Evolutionary conservation across 2,113 vertebrate genomes (phyloP).

Genomic region (Varanus komodoensis): DNA sequence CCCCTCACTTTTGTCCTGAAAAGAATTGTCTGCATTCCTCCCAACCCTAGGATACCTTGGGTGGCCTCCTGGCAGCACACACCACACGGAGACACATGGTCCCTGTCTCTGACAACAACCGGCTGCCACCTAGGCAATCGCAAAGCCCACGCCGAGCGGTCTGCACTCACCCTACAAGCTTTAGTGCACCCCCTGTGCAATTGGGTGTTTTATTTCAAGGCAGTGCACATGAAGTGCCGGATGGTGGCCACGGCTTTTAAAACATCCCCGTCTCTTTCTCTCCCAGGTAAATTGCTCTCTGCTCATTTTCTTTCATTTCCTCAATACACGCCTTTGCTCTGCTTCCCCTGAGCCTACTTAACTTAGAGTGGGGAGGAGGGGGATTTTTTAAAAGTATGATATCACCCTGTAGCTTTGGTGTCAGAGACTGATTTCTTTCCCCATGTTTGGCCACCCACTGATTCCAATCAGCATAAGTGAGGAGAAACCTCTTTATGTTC

Average conservation of each 20-base stretch:
- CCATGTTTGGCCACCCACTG: background rate
- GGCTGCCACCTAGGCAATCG: background rate
- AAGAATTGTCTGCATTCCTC: background rate
- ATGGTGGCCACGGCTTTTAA: background rate
- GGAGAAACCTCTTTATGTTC: background rate
- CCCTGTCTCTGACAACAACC: background rate
- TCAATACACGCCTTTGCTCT: background rate
- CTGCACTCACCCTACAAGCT: background rate
- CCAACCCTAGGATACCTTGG: background rate
- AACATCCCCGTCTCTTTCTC: background rate
- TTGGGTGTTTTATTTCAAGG: background rate
- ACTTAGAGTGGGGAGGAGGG: background rate
- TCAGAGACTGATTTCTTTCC: slow-evolving; percentile 8
- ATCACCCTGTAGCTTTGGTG: slow-evolving; percentile 50
- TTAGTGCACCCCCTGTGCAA: background rate
- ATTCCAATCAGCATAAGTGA: slow-evolving; percentile 6
- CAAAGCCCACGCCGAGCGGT: background rate
- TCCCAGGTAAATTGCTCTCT: slow-evolving; percentile 8
- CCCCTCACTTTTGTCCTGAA: background rate
- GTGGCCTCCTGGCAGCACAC: background rate
- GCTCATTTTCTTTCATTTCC: slow-evolving; percentile 4
- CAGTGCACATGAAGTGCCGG: background rate
- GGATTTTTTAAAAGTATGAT: background rate
- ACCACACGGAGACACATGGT: background rate
- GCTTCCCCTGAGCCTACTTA: background rate